phyloP scores from a whole-genome alignment of 2,113 vertebrate genomes.

The Petroica traversi region DNA sequence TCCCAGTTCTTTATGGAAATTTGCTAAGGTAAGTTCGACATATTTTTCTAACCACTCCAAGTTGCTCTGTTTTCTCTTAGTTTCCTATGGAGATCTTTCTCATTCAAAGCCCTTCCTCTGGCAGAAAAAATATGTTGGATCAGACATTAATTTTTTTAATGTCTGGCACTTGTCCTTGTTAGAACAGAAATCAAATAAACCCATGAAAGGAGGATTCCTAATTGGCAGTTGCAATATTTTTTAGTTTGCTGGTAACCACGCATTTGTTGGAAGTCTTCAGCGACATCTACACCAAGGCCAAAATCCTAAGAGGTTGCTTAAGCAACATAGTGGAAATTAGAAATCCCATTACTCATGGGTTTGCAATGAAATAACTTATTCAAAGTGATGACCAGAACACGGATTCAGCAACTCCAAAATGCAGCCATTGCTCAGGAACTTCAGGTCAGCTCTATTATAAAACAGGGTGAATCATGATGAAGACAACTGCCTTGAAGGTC shows the following conservation, averaged over 20 bases:
- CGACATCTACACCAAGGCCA: not conserved
- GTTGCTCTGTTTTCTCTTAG: not conserved
- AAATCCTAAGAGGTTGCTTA: not conserved
- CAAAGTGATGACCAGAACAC: not conserved
- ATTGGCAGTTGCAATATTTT: not conserved
- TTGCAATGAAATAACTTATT: not conserved
- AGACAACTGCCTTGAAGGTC: not conserved
- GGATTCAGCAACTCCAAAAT: not conserved
- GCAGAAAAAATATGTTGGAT: not conserved
- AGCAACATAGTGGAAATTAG: not conserved
- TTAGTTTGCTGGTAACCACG: not conserved
- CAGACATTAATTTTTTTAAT: not conserved
- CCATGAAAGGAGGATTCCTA: not conserved
- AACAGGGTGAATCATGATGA: not conserved
- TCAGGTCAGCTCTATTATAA: not conserved
- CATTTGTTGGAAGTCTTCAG: not conserved
- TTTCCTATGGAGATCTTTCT: not conserved
- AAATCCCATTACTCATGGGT: not conserved
- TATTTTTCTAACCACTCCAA: not conserved
- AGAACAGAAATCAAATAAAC: not conserved
- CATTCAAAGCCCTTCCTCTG: not conserved
- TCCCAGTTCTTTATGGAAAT: not conserved
- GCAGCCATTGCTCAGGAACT: not conserved
- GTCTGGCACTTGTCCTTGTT: not conserved
- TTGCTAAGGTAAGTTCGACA: not conserved